Percentiles rank a stretch among this genome's conserved stretches.
Evolutionary conservation across 1,140 invertebrate genomes (phyloP).

Genomic region (Muscidifurax raptorellus): DNA sequence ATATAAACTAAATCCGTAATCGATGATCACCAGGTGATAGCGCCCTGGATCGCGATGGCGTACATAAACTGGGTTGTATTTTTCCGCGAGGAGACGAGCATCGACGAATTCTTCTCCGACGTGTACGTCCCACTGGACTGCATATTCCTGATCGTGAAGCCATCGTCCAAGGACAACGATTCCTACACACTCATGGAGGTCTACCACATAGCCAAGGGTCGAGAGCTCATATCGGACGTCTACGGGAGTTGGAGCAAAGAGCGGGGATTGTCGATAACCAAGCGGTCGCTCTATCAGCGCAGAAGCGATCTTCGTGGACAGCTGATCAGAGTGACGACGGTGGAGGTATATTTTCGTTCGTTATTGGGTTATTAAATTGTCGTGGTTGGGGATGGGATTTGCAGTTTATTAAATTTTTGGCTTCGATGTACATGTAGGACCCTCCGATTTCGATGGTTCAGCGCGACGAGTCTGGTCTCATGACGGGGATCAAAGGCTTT

Average conservation of each 20-base stretch:
- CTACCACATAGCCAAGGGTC: slow-evolving; percentile 64
- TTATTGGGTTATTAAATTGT: not conserved
- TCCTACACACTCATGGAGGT: slow-evolving; percentile 65
- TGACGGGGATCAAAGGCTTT: slow-evolving; percentile 67
- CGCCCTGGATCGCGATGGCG: slow-evolving; percentile 68
- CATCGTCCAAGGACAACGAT: slow-evolving; percentile 26
- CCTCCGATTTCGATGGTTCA: slow-evolving; percentile 66
- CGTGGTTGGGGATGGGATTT: not conserved
- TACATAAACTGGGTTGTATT: slow-evolving; percentile 71
- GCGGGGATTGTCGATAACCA: slow-evolving; percentile 60
- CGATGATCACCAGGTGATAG: slow-evolving; percentile 52
- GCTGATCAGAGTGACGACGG: slow-evolving; percentile 63
- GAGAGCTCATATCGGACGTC: slow-evolving; percentile 55
- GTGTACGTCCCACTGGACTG: slow-evolving; percentile 69
- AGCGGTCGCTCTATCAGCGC: slow-evolving; percentile 63
- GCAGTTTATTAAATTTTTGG: not conserved
- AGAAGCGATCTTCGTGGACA: slow-evolving; percentile 68
- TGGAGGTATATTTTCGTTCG: slow-evolving; percentile 61
- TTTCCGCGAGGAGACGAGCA: slow-evolving; percentile 59
- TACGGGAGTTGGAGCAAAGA: slow-evolving; percentile 63
- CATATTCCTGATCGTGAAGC: slow-evolving; percentile 61
- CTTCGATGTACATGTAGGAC: slow-evolving; percentile 63
- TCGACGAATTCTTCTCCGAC: slow-evolving; percentile 60
- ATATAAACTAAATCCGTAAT: no score
- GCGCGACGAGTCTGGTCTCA: slow-evolving; percentile 56